Conservation (phyloP, 2,113 vertebrate genomes). For the Oncorhynchus gorbuscha region DNA sequence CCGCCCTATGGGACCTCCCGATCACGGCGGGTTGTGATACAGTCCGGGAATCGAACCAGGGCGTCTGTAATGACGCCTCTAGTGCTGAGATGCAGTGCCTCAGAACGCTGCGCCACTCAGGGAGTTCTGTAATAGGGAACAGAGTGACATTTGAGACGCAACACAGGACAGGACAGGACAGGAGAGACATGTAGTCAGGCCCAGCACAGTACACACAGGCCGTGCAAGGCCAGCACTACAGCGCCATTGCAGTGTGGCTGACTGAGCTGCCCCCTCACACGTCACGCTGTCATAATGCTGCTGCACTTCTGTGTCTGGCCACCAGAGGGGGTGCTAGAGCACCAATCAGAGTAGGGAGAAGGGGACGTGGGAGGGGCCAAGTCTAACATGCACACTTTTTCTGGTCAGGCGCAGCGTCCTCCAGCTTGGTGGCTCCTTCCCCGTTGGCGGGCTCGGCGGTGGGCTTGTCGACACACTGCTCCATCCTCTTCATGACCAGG, state of each 20-base stretch:
- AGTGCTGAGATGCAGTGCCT: too few relatives aligned
- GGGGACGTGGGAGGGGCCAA: not conserved
- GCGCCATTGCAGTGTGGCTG: not conserved
- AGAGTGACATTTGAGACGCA: too few relatives aligned
- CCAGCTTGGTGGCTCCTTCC: slow-evolving; percentile 78
- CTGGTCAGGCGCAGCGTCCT: slow-evolving; percentile 61
- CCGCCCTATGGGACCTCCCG: too few relatives aligned
- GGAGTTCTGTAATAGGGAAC: too few relatives aligned
- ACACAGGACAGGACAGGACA: not conserved
- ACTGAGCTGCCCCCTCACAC: not conserved
- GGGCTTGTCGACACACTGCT: slow-evolving; percentile 89
- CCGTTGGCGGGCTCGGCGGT: slow-evolving; percentile 75
- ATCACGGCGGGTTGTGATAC: too few relatives aligned
- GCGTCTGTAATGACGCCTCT: too few relatives aligned
- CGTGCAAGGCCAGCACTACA: not conserved
- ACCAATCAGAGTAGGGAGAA: not conserved
- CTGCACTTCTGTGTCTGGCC: slow-evolving; percentile 16
- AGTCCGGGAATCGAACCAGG: too few relatives aligned
- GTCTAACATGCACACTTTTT: slow-evolving; percentile 89
- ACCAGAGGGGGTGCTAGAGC: slow-evolving; percentile 7
- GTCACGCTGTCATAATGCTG: slow-evolving; percentile 2
- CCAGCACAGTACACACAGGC: not conserved
- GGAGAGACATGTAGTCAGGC: not conserved
- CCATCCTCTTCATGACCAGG: slow-evolving; percentile 97
- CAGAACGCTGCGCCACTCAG: too few relatives aligned